These are phyloP conservation scores for Dicycla oo DNA, from an alignment of 2,888 invertebrate species.

Conservation along the genomic window DNA sequence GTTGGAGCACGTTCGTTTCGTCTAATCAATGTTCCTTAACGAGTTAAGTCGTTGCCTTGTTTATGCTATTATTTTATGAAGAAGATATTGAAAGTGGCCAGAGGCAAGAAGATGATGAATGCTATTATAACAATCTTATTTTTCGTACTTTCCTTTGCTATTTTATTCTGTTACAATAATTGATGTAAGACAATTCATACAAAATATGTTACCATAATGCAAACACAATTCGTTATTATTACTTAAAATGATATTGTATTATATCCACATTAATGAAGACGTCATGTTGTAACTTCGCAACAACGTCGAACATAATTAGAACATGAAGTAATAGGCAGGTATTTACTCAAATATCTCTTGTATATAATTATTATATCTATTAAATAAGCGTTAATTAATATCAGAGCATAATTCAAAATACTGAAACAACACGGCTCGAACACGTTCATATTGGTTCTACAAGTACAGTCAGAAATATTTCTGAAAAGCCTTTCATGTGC, in stretches of 20 bases:
- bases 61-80: conserved; percentile 1
- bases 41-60: conserved; percentile 22
- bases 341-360: conserved; percentile 18
- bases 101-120: conserved; percentile 1
- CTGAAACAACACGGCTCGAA: conserved; percentile 34
- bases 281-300: conserved; percentile 19
- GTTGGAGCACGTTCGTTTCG: conserved; percentile 46
- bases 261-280: conserved; percentile 8
- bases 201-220: neutral
- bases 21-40: conserved; percentile 57
- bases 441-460: conserved; percentile 36
- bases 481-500: conserved; percentile 58
- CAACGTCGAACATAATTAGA: conserved; percentile 24
- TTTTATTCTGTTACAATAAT: neutral
- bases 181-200: neutral
- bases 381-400: conserved; percentile 44
- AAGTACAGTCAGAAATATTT: conserved; percentile 50
- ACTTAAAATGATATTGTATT: neutral
- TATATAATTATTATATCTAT: conserved; percentile 29
- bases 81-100: neutral
- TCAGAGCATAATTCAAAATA: conserved; percentile 21
- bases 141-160: neutral
- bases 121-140: neutral
- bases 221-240: neutral
- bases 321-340: conserved; percentile 9